Conservation (phyloP, 2,113 vertebrate genomes). For the Colaptes auratus region DNA sequence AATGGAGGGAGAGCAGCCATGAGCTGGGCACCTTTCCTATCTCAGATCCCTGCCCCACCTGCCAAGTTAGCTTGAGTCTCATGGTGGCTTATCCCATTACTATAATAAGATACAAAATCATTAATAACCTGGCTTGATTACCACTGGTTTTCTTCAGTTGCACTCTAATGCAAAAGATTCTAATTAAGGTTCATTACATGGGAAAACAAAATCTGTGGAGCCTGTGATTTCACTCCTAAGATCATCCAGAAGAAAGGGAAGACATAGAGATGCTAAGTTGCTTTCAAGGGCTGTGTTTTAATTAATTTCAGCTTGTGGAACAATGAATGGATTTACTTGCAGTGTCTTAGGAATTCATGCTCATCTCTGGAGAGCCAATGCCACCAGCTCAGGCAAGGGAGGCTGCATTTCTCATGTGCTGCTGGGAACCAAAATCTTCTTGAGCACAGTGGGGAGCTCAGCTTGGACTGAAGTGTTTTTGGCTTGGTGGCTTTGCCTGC, state of each 20-base stretch:
- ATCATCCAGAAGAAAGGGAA: constrained; percentile 23
- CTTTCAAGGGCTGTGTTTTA: constrained; percentile 32
- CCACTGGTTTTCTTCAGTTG: constrained; percentile 3
- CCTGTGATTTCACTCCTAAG: constrained; percentile 30
- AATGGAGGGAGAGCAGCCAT: accelerated
- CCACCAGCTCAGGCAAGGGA: not conserved
- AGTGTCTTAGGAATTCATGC: not conserved
- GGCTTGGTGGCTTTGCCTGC: not conserved
- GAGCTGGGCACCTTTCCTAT: not conserved
- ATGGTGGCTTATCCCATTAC: constrained; percentile 1
- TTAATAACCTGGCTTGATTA: constrained; percentile 49
- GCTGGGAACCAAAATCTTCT: not conserved
- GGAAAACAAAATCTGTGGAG: not conserved
- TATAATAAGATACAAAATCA: constrained; percentile 4
- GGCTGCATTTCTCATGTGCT: not conserved
- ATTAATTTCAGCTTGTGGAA: constrained; percentile 45
- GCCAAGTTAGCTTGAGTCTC: not conserved
- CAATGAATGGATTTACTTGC: constrained; percentile 38
- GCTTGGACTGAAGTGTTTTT: not conserved
- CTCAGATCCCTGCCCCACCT: not conserved
- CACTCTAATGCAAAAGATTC: not conserved
- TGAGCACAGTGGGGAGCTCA: not conserved
- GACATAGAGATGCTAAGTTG: not conserved
- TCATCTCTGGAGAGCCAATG: not conserved
- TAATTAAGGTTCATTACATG: constrained; percentile 38